Evolutionary conservation across 2,113 vertebrate genomes (phyloP).

Genomic region (Desmodus rotundus): DNA sequence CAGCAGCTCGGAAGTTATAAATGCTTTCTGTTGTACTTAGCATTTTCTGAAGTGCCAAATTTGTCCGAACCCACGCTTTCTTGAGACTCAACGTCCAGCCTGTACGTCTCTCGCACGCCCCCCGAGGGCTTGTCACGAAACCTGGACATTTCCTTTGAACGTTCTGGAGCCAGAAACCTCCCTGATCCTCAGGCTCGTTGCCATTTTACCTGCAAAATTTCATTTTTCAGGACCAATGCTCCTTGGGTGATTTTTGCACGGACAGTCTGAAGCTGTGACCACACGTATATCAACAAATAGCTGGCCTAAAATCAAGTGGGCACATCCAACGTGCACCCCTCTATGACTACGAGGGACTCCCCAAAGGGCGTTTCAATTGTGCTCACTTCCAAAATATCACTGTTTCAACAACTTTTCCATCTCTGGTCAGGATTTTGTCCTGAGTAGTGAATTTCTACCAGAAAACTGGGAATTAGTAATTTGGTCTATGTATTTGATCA

Average conservation of each 20-base stretch:
- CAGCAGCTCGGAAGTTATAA: no score
- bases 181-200: neutral
- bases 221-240: neutral
- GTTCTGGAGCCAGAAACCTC: neutral
- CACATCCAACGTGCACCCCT: neutral
- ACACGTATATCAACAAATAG: neutral
- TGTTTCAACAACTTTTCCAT: no score
- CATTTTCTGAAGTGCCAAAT: neutral
- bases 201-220: neutral
- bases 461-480: neutral
- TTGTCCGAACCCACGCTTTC: neutral
- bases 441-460: neutral
- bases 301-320: neutral
- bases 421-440: neutral
- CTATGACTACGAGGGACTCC: accelerated
- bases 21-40: neutral
- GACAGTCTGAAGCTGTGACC: no score
- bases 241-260: neutral
- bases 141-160: neutral
- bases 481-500: neutral
- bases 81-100: neutral
- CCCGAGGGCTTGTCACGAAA: neutral
- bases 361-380: neutral
- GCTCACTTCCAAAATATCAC: neutral
- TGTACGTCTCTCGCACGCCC: neutral